phyloP scores from a whole-genome alignment of 2,888 invertebrate genomes.

The Hirudinaria manillensis region DNA sequence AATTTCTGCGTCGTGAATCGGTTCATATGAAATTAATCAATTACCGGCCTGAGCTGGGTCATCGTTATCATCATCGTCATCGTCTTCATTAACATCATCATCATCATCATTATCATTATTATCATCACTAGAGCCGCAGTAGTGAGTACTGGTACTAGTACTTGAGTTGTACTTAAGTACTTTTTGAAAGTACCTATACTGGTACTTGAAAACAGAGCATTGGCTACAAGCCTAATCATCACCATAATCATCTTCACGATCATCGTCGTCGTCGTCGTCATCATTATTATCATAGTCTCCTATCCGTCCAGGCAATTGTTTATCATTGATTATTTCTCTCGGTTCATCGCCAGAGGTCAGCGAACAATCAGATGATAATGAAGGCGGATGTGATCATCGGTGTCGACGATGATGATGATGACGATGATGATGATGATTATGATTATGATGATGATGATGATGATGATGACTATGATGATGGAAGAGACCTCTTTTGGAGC shows the following conservation, averaged over 20 bases:
- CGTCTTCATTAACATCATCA: conserved; percentile 2
- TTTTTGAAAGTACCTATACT: neutral
- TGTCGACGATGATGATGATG: neutral
- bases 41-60: neutral
- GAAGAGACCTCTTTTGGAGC: neutral
- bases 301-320: neutral
- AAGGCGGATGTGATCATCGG: too few species aligned
- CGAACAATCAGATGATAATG: too few species aligned
- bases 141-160: neutral
- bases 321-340: neutral
- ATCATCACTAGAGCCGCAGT: neutral
- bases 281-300: neutral
- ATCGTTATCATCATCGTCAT: conserved; percentile 10
- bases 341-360: too few species aligned
- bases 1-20: too few species aligned
- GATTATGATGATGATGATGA: neutral
- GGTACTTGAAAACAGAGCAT: neutral
- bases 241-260: neutral
- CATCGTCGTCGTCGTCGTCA: neutral
- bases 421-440: neutral
- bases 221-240: neutral
- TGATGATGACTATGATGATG: neutral
- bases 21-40: neutral
- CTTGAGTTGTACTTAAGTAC: neutral
- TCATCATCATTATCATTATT: conserved; percentile 5